A percentile compares a stretch with the other conserved stretches of the same genome.
Conservation (phyloP, 2,888 invertebrate genomes). For the Cylindroiulus punctatus region DNA sequence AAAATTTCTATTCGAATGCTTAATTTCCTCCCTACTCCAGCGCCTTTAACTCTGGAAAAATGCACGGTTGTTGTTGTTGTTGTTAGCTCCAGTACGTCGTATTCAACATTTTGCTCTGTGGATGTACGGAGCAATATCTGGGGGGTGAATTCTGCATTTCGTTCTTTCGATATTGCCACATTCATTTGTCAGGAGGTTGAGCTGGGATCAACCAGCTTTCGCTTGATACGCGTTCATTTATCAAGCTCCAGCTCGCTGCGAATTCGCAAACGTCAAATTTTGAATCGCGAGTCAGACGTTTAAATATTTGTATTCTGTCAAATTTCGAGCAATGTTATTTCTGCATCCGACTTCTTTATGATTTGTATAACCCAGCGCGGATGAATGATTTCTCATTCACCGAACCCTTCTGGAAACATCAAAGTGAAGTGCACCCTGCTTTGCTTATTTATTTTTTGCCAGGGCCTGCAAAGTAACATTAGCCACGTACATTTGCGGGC, state of each 20-base stretch:
- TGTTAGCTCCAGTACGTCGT: neutral
- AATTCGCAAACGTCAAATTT: neutral
- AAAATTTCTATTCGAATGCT: neutral
- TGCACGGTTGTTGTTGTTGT: neutral
- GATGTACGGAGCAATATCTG: neutral
- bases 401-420: neutral
- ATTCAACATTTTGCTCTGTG: neutral
- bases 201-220: conserved; percentile 4
- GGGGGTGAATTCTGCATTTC: neutral
- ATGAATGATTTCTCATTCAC: conserved; percentile 21
- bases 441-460: neutral
- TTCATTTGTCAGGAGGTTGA: conserved; percentile 13
- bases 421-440: neutral
- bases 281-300: conserved; percentile 40
- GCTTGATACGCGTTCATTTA: neutral
- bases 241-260: neutral
- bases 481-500: conserved; percentile 3
- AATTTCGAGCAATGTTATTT: conserved; percentile 9
- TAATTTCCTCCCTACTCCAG: neutral
- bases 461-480: neutral
- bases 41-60: neutral
- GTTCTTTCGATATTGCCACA: conserved; percentile 7
- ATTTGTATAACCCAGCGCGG: neutral
- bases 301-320: conserved; percentile 48
- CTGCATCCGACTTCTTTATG: neutral